These are phyloP conservation scores for Criorhina ranunculi DNA, from an alignment of 2,888 invertebrate species.

Conservation along the genomic window DNA sequence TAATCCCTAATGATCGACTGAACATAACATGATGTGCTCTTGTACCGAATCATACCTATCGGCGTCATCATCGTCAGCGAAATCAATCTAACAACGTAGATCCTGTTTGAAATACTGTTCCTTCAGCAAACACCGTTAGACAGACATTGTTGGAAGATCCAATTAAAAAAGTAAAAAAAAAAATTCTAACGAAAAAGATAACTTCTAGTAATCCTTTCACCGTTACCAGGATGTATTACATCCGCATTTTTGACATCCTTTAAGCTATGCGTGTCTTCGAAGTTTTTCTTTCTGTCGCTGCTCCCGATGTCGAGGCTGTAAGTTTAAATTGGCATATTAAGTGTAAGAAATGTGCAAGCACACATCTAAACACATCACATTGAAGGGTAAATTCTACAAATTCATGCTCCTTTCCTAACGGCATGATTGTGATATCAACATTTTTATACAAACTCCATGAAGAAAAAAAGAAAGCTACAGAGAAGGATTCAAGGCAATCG, in stretches of 20 bases:
- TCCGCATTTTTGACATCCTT: constrained; percentile 31
- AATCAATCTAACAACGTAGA: not conserved
- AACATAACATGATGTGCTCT: constrained; percentile 36
- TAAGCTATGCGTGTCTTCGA: constrained; percentile 25
- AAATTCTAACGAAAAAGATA: constrained; percentile 20
- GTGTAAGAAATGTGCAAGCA: constrained; percentile 12
- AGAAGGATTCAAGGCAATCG: constrained; percentile 30
- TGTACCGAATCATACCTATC: constrained; percentile 14
- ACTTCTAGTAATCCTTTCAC: constrained; percentile 20
- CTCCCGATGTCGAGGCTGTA: constrained; percentile 26
- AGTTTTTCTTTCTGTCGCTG: constrained; percentile 15
- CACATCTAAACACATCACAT: constrained; percentile 29
- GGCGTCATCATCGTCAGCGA: not conserved
- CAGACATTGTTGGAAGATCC: constrained; percentile 19
- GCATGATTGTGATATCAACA: constrained; percentile 60
- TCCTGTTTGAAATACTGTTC: constrained; percentile 18
- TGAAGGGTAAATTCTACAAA: constrained; percentile 43
- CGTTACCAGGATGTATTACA: constrained; percentile 30
- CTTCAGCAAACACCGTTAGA: constrained; percentile 18
- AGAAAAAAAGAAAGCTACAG: constrained; percentile 4
- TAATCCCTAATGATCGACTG: constrained; percentile 38
- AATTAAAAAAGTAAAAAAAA: constrained; percentile 44
- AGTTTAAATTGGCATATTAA: constrained; percentile 59
- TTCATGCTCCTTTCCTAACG: constrained; percentile 31
- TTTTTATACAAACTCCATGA: not conserved